phyloP scores from a whole-genome alignment of 2,113 vertebrate genomes.

The Pavo muticus region DNA sequence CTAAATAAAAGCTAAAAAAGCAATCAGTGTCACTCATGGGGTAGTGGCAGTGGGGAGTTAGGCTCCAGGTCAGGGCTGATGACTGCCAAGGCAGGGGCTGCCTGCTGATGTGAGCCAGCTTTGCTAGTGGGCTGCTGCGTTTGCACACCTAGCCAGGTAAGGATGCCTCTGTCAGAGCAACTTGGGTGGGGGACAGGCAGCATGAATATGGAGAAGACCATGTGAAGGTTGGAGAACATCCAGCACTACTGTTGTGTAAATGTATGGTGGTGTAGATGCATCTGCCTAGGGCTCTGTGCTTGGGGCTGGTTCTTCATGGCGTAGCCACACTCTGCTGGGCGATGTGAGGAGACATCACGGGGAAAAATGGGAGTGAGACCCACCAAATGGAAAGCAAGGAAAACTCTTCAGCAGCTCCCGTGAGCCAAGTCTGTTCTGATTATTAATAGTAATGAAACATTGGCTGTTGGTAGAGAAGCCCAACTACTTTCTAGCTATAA shows the following conservation, averaged over 20 bases:
- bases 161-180: background rate
- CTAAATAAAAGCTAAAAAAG: background rate
- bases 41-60: background rate
- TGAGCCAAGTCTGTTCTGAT: background rate
- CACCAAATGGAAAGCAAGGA: rapidly evolving
- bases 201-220: background rate
- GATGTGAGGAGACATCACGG: rapidly evolving
- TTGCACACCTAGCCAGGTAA: rapidly evolving
- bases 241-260: background rate
- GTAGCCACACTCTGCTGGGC: rapidly evolving
- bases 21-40: rapidly evolving
- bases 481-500: rapidly evolving
- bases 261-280: rapidly evolving
- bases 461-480: background rate
- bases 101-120: background rate
- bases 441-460: background rate
- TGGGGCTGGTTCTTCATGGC: rapidly evolving
- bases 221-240: background rate
- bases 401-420: rapidly evolving
- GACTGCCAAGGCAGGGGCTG: background rate
- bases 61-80: rapidly evolving
- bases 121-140: background rate
- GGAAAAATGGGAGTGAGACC: background rate
- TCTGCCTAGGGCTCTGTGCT: background rate
- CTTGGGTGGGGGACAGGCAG: background rate